Evolutionary conservation across 2,888 invertebrate genomes (phyloP), one percentile per base, ranked within the genome.

Genomic region (Hydrotaea cyrtoneurina): DNA sequence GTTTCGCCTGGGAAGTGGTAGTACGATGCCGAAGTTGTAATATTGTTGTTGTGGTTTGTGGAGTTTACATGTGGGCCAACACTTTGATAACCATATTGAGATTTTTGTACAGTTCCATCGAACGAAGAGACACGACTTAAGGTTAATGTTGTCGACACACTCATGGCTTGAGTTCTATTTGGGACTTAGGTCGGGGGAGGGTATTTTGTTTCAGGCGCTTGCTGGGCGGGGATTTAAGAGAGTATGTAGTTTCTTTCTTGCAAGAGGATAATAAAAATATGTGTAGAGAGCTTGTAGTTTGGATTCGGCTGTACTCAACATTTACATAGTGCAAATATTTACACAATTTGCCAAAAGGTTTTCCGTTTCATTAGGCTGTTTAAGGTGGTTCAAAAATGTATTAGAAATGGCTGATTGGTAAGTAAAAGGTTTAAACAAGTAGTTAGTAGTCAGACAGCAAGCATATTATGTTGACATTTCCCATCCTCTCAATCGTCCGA

Each of bases 121-220:
- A 82, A 62, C 39, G 87, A 86, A 7, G 86, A 43, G n/a, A 83
- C 83, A 15, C 86, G 82, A 53, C 77, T 69, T 66, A 86, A 66
- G 17, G 82, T 83, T 76, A 87, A 79, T 31, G 85, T 87, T 21
- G 84, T 85, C 69, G 86, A 80, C 62, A 79, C 81, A 71, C 83
- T 87, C 86, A 86, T 86, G 46, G 5, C 46, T 79, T 78, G 53
- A 46, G 80, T 17, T 17, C 19, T 19, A 21, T 10, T 15, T 21
- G 66, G 19, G 39, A 36, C 7, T 62, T 73, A 17, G 26, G 23
- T 71, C 2, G 31, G 1, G 36, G 21, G 39, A 59, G 46, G 31
- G 31, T 7, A 75, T 15, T 17, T 55, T n/a, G n/a, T 66, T 21
- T 66, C 31, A 53, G 78, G 39, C 19, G 36, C 1, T 57, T 57